These are phyloP conservation scores for Epizoanthus stellaris DNA, from an alignment of 92 coral and sea anemone species.

Conservation along the genomic window DNA sequence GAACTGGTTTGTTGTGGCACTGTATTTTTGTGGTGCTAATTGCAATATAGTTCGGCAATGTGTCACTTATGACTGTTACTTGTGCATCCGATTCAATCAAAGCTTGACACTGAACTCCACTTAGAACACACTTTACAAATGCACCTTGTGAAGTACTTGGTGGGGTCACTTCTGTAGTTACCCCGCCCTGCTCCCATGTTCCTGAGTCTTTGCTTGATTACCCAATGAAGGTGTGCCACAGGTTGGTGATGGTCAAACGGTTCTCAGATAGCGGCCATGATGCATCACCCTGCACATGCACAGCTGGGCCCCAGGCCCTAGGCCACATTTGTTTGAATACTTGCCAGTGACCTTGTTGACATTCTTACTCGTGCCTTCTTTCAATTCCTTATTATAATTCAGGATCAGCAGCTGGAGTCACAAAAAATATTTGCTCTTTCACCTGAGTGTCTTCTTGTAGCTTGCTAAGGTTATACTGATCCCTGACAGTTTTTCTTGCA, in stretches of 20 bases:
- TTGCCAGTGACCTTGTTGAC: no score
- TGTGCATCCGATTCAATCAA: slow-evolving; percentile 38
- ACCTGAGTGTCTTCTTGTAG: no score
- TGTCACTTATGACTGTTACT: slow-evolving; percentile 36
- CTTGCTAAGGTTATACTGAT: no score
- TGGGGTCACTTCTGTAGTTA: slow-evolving; percentile 10
- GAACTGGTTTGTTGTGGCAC: slow-evolving; percentile 27
- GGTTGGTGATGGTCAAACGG: slow-evolving; percentile 21
- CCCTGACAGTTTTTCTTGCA: no score
- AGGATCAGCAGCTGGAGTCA: no score
- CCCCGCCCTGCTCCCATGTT: slow-evolving; percentile 22
- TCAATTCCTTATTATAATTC: no score
- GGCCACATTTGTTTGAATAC: no score
- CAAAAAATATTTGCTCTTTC: no score
- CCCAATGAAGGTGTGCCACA: background rate
- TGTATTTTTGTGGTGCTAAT: background rate
- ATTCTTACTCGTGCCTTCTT: no score
- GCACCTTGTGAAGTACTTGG: slow-evolving; percentile 38
- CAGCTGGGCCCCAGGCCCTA: no score
- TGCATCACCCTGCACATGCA: no score
- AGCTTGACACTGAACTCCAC: slow-evolving; percentile 15
- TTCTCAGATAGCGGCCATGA: background rate
- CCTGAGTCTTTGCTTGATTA: background rate
- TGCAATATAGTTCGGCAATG: background rate
- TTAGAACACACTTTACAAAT: slow-evolving; percentile 4